Evolutionary conservation across 2,113 vertebrate genomes (phyloP), one percentile per base, ranked within the genome.

Genomic region (Apistogramma diplotaenia): DNA sequence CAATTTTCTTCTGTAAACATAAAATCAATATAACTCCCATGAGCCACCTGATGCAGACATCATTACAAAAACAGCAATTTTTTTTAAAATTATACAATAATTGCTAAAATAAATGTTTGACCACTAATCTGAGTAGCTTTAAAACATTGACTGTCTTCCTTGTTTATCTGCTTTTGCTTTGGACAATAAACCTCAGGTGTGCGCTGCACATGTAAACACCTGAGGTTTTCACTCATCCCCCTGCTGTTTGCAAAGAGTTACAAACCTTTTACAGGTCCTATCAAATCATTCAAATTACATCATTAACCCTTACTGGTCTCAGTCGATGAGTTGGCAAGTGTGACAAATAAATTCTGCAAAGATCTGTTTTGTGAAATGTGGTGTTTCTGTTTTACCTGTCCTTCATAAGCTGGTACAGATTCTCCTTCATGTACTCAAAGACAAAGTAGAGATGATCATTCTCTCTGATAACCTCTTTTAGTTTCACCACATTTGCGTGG

Each of bases 381-480:
- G 8, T 56, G 2, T 43, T 53, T n/a, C 0, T 71, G 18, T 37
- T 78, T 82, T 95, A 99, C 98, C 98, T 97, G 93, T 99, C 97
- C 91, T 98, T 99, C 98, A 99, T 99, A 72, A 99, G 95, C 86
- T 99, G 98, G 92, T 99, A 99, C 49, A 99, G 97, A 82, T 99
- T 99, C 93, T 99, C 98, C 93, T 99, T 99, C 98, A 99, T 99
- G 89, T 99, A 99, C 89, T 99, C 98, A 95, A 99, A 99, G 71
- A 99, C 95, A 93, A 99, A 99, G 94, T 99, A 99, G 84, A 99
- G 97, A 70, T 99, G 97, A 87, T 99, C 97, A 76, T 99, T 99
- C 95, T 99, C 98, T 93, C 98, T 92, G 93, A 99, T 98, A 25
- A 99, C 98, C 94, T 99, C 98, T 92, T 99, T 99, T 74, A 99